Conservation (phyloP, 2,113 vertebrate genomes). For the Sinocyclocheilus rhinocerous region DNA sequence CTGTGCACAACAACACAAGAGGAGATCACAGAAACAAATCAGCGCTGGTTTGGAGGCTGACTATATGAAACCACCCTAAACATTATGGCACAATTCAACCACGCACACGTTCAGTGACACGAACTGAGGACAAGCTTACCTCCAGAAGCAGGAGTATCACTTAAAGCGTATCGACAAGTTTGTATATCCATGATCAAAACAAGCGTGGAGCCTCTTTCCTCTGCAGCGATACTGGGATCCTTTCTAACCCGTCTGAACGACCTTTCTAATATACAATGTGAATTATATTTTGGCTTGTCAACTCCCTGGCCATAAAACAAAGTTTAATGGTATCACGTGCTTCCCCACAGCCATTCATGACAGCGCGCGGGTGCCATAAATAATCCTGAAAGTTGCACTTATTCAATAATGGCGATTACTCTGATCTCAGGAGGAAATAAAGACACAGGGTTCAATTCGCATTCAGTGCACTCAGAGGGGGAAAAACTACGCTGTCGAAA, state of each 20-base stretch:
- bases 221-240: slow-evolving; percentile 81
- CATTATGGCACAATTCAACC: slow-evolving; percentile 58
- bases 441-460: slow-evolving; percentile 45
- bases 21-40: neutral
- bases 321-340: slow-evolving; percentile 99
- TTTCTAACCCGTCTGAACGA: slow-evolving; percentile 94
- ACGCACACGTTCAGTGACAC: slow-evolving; percentile 65
- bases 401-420: slow-evolving; percentile 78
- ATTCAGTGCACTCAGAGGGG: slow-evolving; percentile 36
- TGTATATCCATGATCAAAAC: slow-evolving; percentile 69
- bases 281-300: slow-evolving; percentile 99
- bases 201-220: slow-evolving; percentile 71
- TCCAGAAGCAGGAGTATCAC: slow-evolving; percentile 60
- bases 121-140: slow-evolving; percentile 83
- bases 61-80: slow-evolving; percentile 58
- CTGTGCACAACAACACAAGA: neutral
- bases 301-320: slow-evolving; percentile 99
- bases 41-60: slow-evolving; percentile 16
- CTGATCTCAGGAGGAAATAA: slow-evolving; percentile 69
- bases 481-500: slow-evolving; percentile 1
- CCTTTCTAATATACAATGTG: slow-evolving; percentile 99
- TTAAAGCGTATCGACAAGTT: slow-evolving; percentile 66
- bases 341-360: slow-evolving; percentile 96
- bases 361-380: slow-evolving; percentile 93
- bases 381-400: slow-evolving; percentile 95